These are phyloP conservation scores for Lophotriccus pileatus DNA, from an alignment of 2,797 vertebrate species.

Conservation along the genomic window DNA sequence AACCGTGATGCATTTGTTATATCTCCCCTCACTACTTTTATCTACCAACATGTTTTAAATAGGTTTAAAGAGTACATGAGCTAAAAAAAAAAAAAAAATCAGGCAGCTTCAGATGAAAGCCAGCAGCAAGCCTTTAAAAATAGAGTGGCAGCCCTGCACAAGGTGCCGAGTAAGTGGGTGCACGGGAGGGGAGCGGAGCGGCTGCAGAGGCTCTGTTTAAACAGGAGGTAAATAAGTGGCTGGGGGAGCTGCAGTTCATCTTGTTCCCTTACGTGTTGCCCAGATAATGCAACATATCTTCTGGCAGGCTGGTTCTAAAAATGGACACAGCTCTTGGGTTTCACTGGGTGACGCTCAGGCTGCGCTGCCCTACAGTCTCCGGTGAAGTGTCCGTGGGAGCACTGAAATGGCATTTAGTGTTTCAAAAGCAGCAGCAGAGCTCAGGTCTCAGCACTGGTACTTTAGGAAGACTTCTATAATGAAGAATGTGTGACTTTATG, in stretches of 20 bases:
- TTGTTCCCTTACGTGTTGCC: slow-evolving; percentile 46
- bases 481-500: neutral
- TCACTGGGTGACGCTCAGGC: neutral
- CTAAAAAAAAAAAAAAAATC: neutral
- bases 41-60: slow-evolving; percentile 23
- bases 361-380: neutral
- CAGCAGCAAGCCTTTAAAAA: slow-evolving; percentile 66
- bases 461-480: neutral
- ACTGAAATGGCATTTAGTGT: neutral
- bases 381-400: neutral
- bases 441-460: neutral
- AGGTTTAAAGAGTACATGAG: neutral
- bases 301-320: slow-evolving; percentile 45
- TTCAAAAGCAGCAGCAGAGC: neutral
- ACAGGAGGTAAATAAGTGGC: slow-evolving; percentile 46
- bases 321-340: slow-evolving; percentile 45
- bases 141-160: neutral
- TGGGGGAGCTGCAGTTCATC: slow-evolving; percentile 36
- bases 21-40: neutral
- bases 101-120: slow-evolving; percentile 51
- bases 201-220: neutral
- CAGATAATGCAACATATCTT: slow-evolving; percentile 34
- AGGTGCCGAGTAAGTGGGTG: slow-evolving; percentile 27
- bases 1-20: neutral
- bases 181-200: neutral